These are phyloP conservation scores for Corythucha ciliata DNA, from an alignment of 2,888 invertebrate genomes.

Conservation along the genomic window DNA sequence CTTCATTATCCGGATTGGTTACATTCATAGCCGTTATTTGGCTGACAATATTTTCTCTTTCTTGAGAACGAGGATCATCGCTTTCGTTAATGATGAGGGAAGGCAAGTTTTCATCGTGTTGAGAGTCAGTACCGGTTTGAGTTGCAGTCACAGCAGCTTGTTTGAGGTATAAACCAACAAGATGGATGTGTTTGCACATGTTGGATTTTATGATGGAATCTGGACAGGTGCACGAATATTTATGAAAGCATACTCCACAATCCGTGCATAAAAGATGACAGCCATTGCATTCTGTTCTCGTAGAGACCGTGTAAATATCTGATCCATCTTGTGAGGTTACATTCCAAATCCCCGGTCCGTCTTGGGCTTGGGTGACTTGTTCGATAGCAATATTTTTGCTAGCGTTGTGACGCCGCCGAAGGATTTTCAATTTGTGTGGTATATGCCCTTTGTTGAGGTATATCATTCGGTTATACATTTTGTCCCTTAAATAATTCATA, in stretches of 20 bases:
- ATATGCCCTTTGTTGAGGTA: conserved; percentile 35
- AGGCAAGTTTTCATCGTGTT: too few relatives aligned
- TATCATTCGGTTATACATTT: conserved; percentile 33
- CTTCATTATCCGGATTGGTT: too few relatives aligned
- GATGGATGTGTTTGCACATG: conserved; percentile 1
- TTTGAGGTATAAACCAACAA: too few relatives aligned
- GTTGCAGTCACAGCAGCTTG: too few relatives aligned
- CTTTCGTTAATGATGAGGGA: too few relatives aligned
- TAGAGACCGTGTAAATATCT: conserved; percentile 3
- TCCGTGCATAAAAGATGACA: conserved; percentile 4
- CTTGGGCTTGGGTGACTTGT: background rate
- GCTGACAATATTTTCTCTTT: too few relatives aligned
- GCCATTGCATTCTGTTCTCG: background rate
- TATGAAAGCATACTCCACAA: conserved; percentile 11
- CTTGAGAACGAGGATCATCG: too few relatives aligned
- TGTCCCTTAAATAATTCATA: too few relatives aligned
- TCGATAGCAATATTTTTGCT: background rate
- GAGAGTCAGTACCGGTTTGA: too few relatives aligned
- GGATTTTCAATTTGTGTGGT: conserved; percentile 9
- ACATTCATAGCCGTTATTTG: too few relatives aligned
- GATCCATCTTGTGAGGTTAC: background rate
- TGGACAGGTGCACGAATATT: conserved; percentile 9
- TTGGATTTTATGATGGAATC: conserved; percentile 5
- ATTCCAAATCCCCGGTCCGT: too few relatives aligned
- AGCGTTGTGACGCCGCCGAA: background rate